phyloP scores from a whole-genome alignment of 1,140 invertebrate genomes.

The Drosophila miranda region DNA sequence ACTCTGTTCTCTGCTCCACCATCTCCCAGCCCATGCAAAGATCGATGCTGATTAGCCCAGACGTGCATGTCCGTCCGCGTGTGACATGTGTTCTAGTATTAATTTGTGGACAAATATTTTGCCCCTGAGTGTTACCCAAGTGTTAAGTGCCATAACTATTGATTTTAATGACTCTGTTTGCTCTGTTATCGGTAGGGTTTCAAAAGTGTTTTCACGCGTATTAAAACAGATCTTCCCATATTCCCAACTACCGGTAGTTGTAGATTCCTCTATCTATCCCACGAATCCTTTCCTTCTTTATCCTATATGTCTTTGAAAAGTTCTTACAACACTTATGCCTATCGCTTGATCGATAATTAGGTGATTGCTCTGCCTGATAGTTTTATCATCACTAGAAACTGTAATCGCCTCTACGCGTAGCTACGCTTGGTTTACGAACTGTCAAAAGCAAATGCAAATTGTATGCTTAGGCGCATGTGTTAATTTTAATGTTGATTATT shows the following conservation, averaged over 20 bases:
- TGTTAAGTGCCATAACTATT: slow-evolving; percentile 54
- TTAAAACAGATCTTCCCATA: background rate
- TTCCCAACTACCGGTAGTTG: background rate
- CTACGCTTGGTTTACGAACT: slow-evolving; percentile 38
- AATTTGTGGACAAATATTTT: slow-evolving; percentile 72
- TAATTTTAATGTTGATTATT: slow-evolving; percentile 14
- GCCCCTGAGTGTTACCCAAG: slow-evolving; percentile 47
- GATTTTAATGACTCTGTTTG: no score
- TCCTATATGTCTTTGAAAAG: no score
- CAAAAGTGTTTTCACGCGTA: no score
- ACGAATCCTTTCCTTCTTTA: no score
- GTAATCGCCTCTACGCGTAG: slow-evolving; percentile 8
- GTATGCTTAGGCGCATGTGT: slow-evolving; percentile 38
- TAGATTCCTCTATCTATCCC: background rate
- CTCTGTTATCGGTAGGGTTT: no score
- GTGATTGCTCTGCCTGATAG: no score
- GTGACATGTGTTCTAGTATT: slow-evolving; percentile 63
- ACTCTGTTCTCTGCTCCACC: slow-evolving; percentile 3
- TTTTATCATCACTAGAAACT: background rate
- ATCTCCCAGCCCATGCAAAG: slow-evolving; percentile 5
- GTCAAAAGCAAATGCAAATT: slow-evolving; percentile 51
- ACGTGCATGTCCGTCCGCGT: slow-evolving; percentile 22
- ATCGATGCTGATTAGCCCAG: slow-evolving; percentile 58
- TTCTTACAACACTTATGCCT: no score
- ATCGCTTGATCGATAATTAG: no score